These are phyloP conservation scores for Pseudochirops cupreus DNA, from an alignment of 2,797 vertebrate genomes.

Conservation along the genomic window DNA sequence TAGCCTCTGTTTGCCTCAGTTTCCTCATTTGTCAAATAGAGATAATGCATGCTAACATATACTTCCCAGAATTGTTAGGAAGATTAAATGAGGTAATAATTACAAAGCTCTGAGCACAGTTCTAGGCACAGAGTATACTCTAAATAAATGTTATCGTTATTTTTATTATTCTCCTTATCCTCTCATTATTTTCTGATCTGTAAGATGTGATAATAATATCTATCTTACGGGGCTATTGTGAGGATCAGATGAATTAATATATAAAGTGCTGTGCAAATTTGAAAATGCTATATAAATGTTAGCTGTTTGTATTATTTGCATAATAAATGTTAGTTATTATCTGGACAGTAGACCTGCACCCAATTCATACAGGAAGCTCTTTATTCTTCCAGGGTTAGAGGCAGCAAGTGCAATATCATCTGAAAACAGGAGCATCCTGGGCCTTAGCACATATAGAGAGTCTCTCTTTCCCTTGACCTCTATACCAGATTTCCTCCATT, in stretches of 20 bases:
- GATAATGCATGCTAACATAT: background rate
- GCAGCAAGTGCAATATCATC: background rate
- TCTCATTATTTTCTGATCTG: background rate
- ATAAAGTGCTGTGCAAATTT: background rate
- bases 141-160: background rate
- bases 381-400: background rate
- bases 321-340: background rate
- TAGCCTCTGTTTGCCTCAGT: background rate
- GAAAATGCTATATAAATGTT: background rate
- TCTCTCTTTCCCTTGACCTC: background rate
- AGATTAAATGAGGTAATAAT: background rate
- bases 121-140: background rate
- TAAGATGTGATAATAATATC: background rate
- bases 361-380: background rate
- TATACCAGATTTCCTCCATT: background rate
- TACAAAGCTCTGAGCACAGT: background rate
- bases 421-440: background rate
- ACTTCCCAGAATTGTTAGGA: background rate
- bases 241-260: background rate
- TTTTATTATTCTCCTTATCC: background rate
- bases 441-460: background rate
- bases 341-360: background rate
- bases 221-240: background rate
- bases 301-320: background rate
- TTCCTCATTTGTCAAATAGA: constrained; percentile 7